A percentile compares a stretch with the other conserved stretches of the same genome.
Conservation (phyloP, 2,888 invertebrate genomes). For the Xestia rhomboidea region DNA sequence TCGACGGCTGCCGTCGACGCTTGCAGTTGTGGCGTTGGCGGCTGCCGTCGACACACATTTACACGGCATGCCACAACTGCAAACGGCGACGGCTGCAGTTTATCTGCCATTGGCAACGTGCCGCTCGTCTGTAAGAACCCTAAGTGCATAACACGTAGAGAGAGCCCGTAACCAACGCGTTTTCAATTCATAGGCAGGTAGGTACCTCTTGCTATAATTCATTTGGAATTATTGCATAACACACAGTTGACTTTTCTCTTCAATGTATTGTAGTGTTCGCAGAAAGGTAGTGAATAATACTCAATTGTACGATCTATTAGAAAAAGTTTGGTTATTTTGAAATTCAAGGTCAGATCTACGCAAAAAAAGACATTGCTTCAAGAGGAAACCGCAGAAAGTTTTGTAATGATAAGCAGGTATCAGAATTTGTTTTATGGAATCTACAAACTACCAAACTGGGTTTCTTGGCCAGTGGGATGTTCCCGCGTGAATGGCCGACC, state of each 20-base stretch:
- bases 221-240: background rate
- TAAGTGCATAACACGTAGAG: background rate
- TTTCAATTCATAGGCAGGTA: background rate
- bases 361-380: background rate
- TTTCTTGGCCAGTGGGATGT: slow-evolving; percentile 45
- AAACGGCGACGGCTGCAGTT: no score
- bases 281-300: background rate
- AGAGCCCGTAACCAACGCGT: background rate
- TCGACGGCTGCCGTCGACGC: no score
- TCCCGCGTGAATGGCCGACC: slow-evolving; percentile 25
- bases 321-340: background rate
- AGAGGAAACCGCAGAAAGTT: slow-evolving; percentile 14
- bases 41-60: no score
- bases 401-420: background rate
- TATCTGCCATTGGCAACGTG: no score
- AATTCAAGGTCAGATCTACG: background rate
- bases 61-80: no score
- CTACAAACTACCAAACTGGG: slow-evolving; percentile 30
- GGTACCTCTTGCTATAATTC: background rate
- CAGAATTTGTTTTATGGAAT: slow-evolving; percentile 24
- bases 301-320: background rate
- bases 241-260: background rate
- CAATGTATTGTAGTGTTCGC: background rate
- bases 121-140: no score
- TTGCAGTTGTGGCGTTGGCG: no score